These are phyloP conservation scores for Harpia harpyja DNA, from an alignment of 2,797 vertebrate species.

Conservation along the genomic window DNA sequence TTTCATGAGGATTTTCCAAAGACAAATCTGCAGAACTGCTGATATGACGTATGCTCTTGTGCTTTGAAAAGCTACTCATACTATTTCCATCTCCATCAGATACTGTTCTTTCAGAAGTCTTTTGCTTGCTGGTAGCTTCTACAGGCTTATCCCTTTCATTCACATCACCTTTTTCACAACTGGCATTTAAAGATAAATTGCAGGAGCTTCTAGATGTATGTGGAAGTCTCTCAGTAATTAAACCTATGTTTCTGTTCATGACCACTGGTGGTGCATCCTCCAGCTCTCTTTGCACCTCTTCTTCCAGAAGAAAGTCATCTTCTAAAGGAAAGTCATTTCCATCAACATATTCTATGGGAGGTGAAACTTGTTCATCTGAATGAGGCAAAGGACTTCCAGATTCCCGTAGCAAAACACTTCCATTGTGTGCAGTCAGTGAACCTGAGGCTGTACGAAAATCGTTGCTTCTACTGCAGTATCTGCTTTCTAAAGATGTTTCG, in stretches of 20 bases:
- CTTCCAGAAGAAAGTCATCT: constrained; percentile 80
- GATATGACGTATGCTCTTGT: neutral
- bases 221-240: constrained; percentile 12
- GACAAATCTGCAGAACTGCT: neutral
- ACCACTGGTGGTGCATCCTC: constrained; percentile 15
- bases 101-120: neutral
- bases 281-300: constrained; percentile 67
- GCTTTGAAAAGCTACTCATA: neutral
- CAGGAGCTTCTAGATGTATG: neutral
- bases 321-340: constrained; percentile 83
- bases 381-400: constrained; percentile 7
- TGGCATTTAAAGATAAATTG: constrained; percentile 17
- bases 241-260: neutral
- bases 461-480: constrained; percentile 74
- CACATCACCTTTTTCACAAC: neutral
- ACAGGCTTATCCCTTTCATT: neutral
- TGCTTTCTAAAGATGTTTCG: constrained; percentile 73
- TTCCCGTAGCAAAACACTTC: neutral
- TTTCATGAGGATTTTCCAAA: neutral
- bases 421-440: neutral
- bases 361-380: neutral
- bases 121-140: neutral
- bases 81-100: constrained; percentile 1
- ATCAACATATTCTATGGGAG: constrained; percentile 66
- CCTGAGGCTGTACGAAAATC: constrained; percentile 37